A percentile compares a stretch with the other conserved stretches of the same genome.
These are phyloP conservation scores for Drosophila seguyi DNA, from an alignment of 1,140 invertebrate genomes.

Conservation along the genomic window DNA sequence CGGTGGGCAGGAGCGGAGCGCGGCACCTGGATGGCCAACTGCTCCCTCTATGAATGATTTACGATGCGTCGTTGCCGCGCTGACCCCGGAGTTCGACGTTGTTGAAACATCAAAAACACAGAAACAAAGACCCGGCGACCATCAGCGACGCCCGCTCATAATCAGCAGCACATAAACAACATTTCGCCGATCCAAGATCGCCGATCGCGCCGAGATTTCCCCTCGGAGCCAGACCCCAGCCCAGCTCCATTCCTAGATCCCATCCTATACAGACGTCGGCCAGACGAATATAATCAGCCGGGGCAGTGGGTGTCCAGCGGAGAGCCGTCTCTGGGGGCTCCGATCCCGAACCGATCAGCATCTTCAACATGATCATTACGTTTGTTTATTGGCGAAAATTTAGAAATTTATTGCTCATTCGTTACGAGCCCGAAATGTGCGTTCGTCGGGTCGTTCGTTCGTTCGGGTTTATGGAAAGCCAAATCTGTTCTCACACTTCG, in stretches of 20 bases:
- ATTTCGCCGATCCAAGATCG: constrained; percentile 67
- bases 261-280: constrained; percentile 67
- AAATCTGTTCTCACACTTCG: constrained; percentile 75
- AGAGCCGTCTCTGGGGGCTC: constrained; percentile 19
- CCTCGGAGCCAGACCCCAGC: constrained; percentile 8
- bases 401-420: constrained; percentile 81
- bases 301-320: constrained; percentile 74
- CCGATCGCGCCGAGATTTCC: constrained; percentile 46
- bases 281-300: constrained; percentile 72
- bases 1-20: constrained; percentile 15
- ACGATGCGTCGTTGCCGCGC: constrained; percentile 77
- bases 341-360: constrained; percentile 40
- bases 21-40: constrained; percentile 13
- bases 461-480: constrained; percentile 41
- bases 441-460: constrained; percentile 24
- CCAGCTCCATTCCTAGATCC: constrained; percentile 10
- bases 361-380: constrained; percentile 77
- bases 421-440: constrained; percentile 60
- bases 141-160: constrained; percentile 79
- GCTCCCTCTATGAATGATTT: constrained; percentile 81
- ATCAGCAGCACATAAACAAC: constrained; percentile 83
- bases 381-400: constrained; percentile 82
- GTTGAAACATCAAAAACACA: constrained; percentile 79
- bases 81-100: constrained; percentile 81
- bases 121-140: constrained; percentile 70